Percentiles rank a stretch among this genome's conserved stretches.
Conservation (phyloP, 1,140 invertebrate species). For the Lepidotrigona ventralis region DNA sequence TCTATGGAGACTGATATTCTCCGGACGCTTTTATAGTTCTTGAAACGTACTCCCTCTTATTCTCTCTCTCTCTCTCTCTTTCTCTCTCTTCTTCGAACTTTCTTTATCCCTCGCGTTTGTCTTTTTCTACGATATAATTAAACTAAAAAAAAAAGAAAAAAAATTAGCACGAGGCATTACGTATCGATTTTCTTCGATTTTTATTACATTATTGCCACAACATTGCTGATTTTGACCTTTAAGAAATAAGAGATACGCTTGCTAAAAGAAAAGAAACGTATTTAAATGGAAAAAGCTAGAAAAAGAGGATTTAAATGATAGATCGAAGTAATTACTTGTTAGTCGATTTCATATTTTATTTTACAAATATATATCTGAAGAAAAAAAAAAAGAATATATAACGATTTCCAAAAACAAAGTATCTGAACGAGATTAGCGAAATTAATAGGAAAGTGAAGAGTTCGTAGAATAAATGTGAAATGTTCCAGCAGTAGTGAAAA, state of each 20-base stretch:
- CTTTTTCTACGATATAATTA: neutral
- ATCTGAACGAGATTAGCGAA: too few species aligned
- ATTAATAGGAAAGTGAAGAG: too few species aligned
- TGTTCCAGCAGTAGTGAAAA: too few species aligned
- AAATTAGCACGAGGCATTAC: too few species aligned
- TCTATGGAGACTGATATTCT: conserved; percentile 11
- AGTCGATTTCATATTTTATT: neutral
- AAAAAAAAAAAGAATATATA: neutral
- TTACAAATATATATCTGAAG: too few species aligned
- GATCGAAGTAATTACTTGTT: neutral
- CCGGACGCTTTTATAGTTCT: conserved; percentile 6
- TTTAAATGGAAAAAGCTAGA: too few species aligned
- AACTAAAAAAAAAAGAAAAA: neutral
- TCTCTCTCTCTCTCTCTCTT: neutral
- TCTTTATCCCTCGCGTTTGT: neutral
- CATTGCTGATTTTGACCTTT: neutral
- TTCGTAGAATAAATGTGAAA: too few species aligned
- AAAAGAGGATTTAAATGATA: neutral
- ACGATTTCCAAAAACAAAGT: too few species aligned
- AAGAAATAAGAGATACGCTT: too few species aligned
- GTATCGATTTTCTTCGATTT: neutral
- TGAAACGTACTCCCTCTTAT: neutral
- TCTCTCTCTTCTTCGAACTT: neutral
- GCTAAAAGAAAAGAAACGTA: too few species aligned
- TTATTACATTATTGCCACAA: neutral